Percentiles rank a stretch among this genome's conserved stretches.
Conservation (phyloP, 2,888 invertebrate species). For the Polietes domitor region DNA sequence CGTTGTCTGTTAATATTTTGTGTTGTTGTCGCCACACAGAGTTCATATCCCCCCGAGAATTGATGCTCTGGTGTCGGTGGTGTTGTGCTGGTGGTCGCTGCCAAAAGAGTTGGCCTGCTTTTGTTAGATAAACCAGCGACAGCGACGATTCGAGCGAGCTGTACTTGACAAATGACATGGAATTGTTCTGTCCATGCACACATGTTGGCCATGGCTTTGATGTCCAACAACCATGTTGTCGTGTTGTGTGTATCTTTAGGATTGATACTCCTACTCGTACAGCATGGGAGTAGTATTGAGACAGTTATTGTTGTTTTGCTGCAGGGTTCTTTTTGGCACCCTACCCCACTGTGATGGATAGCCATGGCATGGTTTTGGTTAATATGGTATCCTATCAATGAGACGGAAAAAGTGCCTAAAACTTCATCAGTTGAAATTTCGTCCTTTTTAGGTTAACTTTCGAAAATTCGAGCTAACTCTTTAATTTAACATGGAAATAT, state of each 20-base stretch:
- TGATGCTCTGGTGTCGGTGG: not conserved
- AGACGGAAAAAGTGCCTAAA: no score
- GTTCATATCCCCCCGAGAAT: slow-evolving; percentile 16
- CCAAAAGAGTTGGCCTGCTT: not conserved
- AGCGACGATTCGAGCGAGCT: not conserved
- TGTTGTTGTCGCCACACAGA: not conserved
- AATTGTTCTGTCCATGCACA: not conserved
- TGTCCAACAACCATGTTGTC: not conserved
- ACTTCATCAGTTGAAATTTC: no score
- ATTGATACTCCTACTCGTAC: not conserved
- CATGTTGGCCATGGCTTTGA: slow-evolving; percentile 32
- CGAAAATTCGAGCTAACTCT: no score
- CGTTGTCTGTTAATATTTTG: not conserved
- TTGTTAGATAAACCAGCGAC: not conserved
- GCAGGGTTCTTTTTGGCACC: not conserved
- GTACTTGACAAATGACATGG: slow-evolving; percentile 20
- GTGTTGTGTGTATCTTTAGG: no score
- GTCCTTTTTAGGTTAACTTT: no score
- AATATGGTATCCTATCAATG: no score
- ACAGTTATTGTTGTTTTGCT: slow-evolving; percentile 10
- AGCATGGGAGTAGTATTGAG: not conserved
- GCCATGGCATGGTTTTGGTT: no score
- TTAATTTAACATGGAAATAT: no score
- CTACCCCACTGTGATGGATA: not conserved
- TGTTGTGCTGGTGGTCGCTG: not conserved